Evolutionary conservation across 2,113 vertebrate species (phyloP).

Genomic region (Larimichthys crocea): DNA sequence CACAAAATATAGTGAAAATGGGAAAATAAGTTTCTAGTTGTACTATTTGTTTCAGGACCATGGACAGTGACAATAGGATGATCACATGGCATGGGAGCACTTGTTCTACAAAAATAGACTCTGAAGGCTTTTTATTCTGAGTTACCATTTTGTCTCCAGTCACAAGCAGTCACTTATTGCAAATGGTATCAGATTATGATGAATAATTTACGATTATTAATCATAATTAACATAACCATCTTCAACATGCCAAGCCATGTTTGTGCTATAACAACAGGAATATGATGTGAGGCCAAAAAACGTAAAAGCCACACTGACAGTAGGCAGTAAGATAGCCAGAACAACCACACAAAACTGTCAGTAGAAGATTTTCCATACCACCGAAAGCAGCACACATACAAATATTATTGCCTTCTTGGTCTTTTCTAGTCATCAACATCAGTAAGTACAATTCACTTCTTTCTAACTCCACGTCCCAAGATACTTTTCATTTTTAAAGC

Average conservation of each 20-base stretch:
- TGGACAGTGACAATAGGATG: constrained; percentile 25
- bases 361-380: too few species aligned
- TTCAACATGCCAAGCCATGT: too few species aligned
- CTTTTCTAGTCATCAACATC: neutral
- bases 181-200: neutral
- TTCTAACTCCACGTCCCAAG: neutral
- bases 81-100: neutral
- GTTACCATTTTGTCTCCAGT: neutral
- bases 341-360: neutral
- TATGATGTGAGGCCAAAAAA: too few species aligned
- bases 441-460: neutral
- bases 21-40: neutral
- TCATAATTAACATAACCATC: too few species aligned
- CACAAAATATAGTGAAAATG: neutral
- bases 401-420: neutral
- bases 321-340: neutral
- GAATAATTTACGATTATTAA: neutral
- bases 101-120: too few species aligned
- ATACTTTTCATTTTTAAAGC: neutral
- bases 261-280: neutral
- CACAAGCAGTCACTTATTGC: neutral
- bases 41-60: constrained; percentile 29
- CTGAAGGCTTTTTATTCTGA: neutral
- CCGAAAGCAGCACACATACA: too few species aligned
- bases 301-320: neutral